A percentile compares a stretch with the other conserved stretches of the same genome.
These are phyloP conservation scores for Agrotis ipsilon DNA, from an alignment of 2,888 invertebrate genomes.

Conservation along the genomic window DNA sequence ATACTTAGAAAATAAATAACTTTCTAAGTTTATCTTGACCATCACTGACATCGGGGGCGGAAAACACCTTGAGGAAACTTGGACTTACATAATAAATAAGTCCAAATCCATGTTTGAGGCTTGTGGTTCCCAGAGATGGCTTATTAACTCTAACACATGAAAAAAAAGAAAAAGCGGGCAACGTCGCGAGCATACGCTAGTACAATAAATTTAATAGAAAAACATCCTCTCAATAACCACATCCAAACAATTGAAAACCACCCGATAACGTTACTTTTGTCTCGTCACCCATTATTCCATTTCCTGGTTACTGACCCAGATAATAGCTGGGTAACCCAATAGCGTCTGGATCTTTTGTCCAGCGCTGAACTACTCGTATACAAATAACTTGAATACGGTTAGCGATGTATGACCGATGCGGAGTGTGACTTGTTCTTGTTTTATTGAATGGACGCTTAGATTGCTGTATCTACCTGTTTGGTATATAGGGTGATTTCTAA, in stretches of 20 bases:
- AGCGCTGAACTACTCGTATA: conserved; percentile 43
- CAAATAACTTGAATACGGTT: conserved; percentile 71
- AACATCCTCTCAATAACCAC: conserved; percentile 9
- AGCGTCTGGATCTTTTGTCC: conserved; percentile 52
- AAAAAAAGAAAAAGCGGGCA: no score
- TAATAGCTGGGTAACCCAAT: conserved; percentile 64
- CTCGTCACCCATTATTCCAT: conserved; percentile 40
- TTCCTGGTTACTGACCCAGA: conserved; percentile 65
- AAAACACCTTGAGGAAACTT: no score
- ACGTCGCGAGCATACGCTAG: no score
- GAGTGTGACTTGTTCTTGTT: conserved; percentile 77
- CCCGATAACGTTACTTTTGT: conserved; percentile 60
- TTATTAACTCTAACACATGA: no score
- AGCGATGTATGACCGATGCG: conserved; percentile 84
- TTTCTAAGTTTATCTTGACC: no score
- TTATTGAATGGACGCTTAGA: conserved; percentile 82
- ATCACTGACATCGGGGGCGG: no score
- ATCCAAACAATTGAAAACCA: conserved; percentile 11
- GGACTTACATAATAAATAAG: no score
- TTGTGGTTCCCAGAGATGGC: no score
- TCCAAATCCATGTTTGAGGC: no score
- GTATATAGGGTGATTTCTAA: conserved; percentile 65
- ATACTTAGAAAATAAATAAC: no score
- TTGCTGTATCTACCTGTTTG: conserved; percentile 67
- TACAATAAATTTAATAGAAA: no score